Base-by-base conservation (phyloP, 2,113 vertebrate genomes). In the Cervus canadensis region DNA sequence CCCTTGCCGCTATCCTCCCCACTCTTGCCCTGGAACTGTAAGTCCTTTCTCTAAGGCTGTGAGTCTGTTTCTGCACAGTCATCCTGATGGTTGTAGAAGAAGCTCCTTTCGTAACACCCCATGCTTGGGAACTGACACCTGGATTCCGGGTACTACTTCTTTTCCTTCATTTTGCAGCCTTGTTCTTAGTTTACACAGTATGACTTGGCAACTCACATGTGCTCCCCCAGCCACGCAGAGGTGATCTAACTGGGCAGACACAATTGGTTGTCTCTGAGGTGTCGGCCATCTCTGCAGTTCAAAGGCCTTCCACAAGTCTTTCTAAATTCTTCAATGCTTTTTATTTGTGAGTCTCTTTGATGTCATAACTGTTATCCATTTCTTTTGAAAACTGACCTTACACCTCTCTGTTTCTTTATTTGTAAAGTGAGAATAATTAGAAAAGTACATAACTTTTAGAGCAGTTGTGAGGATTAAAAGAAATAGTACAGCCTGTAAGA, bases 371-470 rank as follows among this genome's bases (percentile, higher is more conserved):
- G 8, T 62, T 26, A 50, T 25, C 25, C 33, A 7, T 84, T 82
- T 95, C 23, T 33, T 89, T 86, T 67, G 33, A 25, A 95, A 96
- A 82, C 28, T 87, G 25, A 26, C 30, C 30, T 67, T 57, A 23
- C 3, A 81, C 10, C 26, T 90, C 8, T 59, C 6, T 23, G 60
- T 89, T 89, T 88, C 81, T 87, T 87, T 26, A 43, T 81, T 17
- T 76, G 14, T 93, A 40, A 74, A 54, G 8, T 86, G 40, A 60
- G 14, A 79, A 36, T 79, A 28, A 33, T 62, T 82, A 36, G 50
- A 60, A 78, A 54, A 78, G n/a, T 43, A 21, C 11, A 26, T 57
- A 17, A 82, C 10, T 74, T 62, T 12, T 45, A 56, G 11, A 2
- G 11, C 40, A 81, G 12, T 48, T 71, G 13, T 21, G 3, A 89